phyloP scores from a whole-genome alignment of 2,888 invertebrate genomes.

The Charanyca ferruginea region DNA sequence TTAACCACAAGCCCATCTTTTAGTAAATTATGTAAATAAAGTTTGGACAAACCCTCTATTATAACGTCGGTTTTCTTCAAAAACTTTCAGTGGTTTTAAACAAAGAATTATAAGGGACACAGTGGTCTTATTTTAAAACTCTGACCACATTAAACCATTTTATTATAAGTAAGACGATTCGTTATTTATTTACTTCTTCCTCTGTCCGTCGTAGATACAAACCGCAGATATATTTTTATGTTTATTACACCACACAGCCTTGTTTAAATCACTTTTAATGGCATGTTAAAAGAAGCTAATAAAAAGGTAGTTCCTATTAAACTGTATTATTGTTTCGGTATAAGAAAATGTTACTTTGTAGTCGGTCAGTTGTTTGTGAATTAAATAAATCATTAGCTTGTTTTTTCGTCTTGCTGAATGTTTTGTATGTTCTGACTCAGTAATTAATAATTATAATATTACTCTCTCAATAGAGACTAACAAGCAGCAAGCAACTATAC shows the following conservation, averaged over 20 bases:
- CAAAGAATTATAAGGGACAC: background rate
- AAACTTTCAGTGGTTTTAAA: too few species aligned
- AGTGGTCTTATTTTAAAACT: conserved; percentile 12
- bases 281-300: conserved; percentile 59
- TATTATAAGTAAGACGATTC: conserved; percentile 32
- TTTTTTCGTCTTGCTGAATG: too few species aligned
- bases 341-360: conserved; percentile 34
- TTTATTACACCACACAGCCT: conserved; percentile 35
- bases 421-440: too few species aligned
- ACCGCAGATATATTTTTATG: conserved; percentile 49
- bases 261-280: conserved; percentile 65
- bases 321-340: conserved; percentile 41
- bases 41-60: too few species aligned
- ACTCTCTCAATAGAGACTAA: too few species aligned
- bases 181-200: conserved; percentile 46
- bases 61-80: too few species aligned
- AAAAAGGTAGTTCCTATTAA: conserved; percentile 50
- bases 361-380: conserved; percentile 3
- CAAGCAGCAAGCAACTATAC: too few species aligned
- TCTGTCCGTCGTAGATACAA: conserved; percentile 17
- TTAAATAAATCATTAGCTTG: background rate
- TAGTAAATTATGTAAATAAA: too few species aligned
- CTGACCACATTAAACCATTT: conserved; percentile 28
- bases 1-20: too few species aligned
- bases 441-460: too few species aligned